phyloP scores from a whole-genome alignment of 1,140 invertebrate genomes.

The Drosophila seguyi region DNA sequence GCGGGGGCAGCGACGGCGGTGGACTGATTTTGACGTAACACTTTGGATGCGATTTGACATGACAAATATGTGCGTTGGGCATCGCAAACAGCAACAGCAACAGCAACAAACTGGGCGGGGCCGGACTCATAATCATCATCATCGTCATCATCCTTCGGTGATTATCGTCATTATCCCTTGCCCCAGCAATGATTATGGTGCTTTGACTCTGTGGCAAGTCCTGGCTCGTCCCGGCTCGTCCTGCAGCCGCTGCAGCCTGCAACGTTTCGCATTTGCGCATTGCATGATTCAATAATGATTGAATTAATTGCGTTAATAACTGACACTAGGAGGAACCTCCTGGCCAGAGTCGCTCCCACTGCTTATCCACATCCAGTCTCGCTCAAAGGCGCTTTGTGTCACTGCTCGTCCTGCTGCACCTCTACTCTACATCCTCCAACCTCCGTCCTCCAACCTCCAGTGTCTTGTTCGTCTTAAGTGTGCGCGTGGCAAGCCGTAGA shows the following conservation, averaged over 20 bases:
- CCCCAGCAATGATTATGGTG: slow-evolving; percentile 62
- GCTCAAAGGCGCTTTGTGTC: slow-evolving; percentile 77
- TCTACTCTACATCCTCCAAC: not conserved
- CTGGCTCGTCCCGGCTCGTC: not conserved
- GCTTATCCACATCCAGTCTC: slow-evolving; percentile 37
- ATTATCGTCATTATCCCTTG: slow-evolving; percentile 61
- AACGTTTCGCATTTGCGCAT: slow-evolving; percentile 80
- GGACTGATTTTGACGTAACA: slow-evolving; percentile 78
- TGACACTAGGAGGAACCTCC: slow-evolving; percentile 71
- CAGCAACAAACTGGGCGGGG: slow-evolving; percentile 30
- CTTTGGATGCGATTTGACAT: slow-evolving; percentile 84
- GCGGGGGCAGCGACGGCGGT: not conserved
- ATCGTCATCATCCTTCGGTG: slow-evolving; percentile 52
- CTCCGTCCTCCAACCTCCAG: not conserved
- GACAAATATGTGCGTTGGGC: slow-evolving; percentile 82
- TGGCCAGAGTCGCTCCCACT: not conserved
- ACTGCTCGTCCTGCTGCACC: slow-evolving; percentile 18
- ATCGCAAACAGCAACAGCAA: slow-evolving; percentile 54
- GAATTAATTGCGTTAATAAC: slow-evolving; percentile 85
- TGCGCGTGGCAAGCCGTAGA: slow-evolving; percentile 76
- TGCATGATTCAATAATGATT: slow-evolving; percentile 85
- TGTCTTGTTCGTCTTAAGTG: slow-evolving; percentile 61
- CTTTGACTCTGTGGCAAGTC: slow-evolving; percentile 58
- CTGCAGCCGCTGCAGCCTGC: slow-evolving; percentile 23
- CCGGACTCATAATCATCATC: slow-evolving; percentile 50